Conservation (phyloP, 2,797 vertebrate genomes). For the Hypotaenidia okinawae region DNA sequence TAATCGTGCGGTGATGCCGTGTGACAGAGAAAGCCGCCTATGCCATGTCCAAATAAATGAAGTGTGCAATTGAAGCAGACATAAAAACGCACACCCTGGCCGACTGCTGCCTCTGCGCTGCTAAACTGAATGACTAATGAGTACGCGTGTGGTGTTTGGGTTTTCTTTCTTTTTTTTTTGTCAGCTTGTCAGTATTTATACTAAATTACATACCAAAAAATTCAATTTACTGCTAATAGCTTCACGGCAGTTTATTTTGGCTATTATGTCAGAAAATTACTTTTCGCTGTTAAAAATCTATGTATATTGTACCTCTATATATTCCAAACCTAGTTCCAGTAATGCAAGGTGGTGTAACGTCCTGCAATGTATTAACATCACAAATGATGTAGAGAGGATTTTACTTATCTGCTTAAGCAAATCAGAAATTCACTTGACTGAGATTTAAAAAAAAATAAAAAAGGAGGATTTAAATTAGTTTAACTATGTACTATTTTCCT, state of each 20-base stretch:
- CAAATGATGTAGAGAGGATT: not conserved
- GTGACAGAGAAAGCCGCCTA: slow-evolving; percentile 75
- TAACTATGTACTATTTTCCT: not conserved
- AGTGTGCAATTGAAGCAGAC: slow-evolving; percentile 81
- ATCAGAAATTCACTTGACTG: not conserved
- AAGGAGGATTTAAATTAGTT: not conserved
- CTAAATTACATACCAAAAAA: slow-evolving; percentile 76
- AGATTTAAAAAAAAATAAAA: not conserved
- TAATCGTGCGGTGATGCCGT: slow-evolving; percentile 68
- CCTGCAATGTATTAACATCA: slow-evolving; percentile 58
- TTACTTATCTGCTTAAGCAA: slow-evolving; percentile 31
- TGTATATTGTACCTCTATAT: slow-evolving; percentile 46
- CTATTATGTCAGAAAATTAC: slow-evolving; percentile 71
- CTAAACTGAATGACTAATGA: slow-evolving; percentile 75
- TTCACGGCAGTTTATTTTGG: slow-evolving; percentile 70
- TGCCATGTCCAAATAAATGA: slow-evolving; percentile 77
- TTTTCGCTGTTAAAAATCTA: slow-evolving; percentile 64
- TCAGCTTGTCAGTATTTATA: slow-evolving; percentile 73
- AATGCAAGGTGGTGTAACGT: slow-evolving; percentile 26
- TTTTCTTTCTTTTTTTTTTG: not conserved
- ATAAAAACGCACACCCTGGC: slow-evolving; percentile 75
- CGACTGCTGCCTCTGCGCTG: slow-evolving; percentile 70
- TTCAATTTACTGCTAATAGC: slow-evolving; percentile 74
- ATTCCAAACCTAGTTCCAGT: slow-evolving; percentile 61
- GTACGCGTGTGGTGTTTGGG: not conserved